These are phyloP conservation scores for Zaprionus gabonicus DNA, from an alignment of 1,140 invertebrate genomes.

Conservation along the genomic window DNA sequence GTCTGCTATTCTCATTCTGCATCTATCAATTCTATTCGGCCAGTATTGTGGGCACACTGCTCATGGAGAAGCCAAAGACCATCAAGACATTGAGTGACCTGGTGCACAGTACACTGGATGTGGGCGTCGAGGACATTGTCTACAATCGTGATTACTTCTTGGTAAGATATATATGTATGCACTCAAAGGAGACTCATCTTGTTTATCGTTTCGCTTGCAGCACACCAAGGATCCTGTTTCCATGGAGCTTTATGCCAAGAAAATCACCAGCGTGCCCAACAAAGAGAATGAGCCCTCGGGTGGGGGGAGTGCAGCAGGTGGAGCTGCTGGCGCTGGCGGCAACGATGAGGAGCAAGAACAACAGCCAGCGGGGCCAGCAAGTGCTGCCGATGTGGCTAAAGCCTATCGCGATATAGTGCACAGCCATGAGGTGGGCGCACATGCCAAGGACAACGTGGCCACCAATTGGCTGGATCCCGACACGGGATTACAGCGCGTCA, in stretches of 20 bases:
- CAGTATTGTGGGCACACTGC: constrained; percentile 89
- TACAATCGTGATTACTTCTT: constrained; percentile 88
- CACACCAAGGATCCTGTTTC: constrained; percentile 86
- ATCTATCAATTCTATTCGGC: constrained; percentile 91
- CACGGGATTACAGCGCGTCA: constrained; percentile 84
- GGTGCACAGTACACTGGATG: constrained; percentile 86
- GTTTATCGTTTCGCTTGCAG: constrained; percentile 64
- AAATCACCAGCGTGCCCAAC: constrained; percentile 69
- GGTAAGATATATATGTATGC: constrained; percentile 78
- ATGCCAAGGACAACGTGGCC: constrained; percentile 73
- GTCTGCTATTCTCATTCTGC: constrained; percentile 87
- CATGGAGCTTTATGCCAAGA: constrained; percentile 85
- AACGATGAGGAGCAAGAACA: constrained; percentile 52
- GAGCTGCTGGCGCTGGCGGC: constrained; percentile 1
- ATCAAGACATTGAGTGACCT: constrained; percentile 88
- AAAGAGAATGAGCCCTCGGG: constrained; percentile 49
- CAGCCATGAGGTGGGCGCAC: constrained; percentile 76
- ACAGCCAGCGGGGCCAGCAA: constrained; percentile 1
- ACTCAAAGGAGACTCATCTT: neutral
- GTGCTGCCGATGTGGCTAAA: constrained; percentile 53
- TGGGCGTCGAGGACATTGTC: constrained; percentile 87
- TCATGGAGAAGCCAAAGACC: constrained; percentile 87
- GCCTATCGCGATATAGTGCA: constrained; percentile 74
- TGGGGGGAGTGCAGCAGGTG: neutral
- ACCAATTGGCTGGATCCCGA: constrained; percentile 79